Evolutionary conservation across 1,140 invertebrate species (phyloP).

Genomic region (Coptotermes formosanus): DNA sequence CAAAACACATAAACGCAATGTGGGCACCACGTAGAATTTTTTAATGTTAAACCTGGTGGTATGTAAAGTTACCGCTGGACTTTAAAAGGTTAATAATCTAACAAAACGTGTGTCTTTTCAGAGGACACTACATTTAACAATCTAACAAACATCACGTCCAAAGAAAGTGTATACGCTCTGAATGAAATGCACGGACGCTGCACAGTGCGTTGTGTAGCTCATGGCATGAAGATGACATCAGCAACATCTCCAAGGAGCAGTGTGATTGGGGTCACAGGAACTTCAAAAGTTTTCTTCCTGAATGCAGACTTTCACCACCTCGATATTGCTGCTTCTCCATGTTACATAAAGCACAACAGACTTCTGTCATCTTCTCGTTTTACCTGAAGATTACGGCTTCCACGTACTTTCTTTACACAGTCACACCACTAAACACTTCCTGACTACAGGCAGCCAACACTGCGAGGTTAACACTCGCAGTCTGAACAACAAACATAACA

Average conservation of each 20-base stretch:
- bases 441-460: too few relatives aligned
- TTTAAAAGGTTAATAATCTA: too few relatives aligned
- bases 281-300: not conserved
- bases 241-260: not conserved
- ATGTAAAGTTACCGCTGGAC: too few relatives aligned
- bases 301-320: not conserved
- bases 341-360: not conserved
- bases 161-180: not conserved
- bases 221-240: not conserved
- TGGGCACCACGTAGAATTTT: too few relatives aligned
- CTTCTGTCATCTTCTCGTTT: not conserved
- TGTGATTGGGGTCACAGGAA: not conserved
- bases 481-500: too few relatives aligned
- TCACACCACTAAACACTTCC: not conserved
- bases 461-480: too few relatives aligned
- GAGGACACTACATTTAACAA: too few relatives aligned
- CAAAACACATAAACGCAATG: too few relatives aligned
- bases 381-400: not conserved
- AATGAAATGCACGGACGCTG: not conserved
- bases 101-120: too few relatives aligned
- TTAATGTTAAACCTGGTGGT: too few relatives aligned
- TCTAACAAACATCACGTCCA: too few relatives aligned
- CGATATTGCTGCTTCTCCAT: not conserved
- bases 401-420: not conserved
- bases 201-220: too few relatives aligned